These are phyloP conservation scores for Xylota sylvarum DNA, from an alignment of 2,888 invertebrate species.

Conservation along the genomic window DNA sequence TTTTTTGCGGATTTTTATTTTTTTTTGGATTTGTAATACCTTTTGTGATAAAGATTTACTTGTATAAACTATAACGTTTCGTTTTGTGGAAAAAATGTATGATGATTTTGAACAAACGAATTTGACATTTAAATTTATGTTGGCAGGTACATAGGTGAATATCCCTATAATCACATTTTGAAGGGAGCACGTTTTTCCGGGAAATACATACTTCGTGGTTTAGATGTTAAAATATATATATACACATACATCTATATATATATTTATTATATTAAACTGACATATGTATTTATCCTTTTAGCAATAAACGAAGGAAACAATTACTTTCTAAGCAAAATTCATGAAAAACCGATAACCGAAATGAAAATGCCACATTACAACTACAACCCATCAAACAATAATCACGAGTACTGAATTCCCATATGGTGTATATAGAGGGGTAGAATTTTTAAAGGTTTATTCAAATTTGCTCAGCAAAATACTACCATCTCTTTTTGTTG, in stretches of 20 bases:
- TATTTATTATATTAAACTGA: neutral
- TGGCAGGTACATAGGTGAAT: neutral
- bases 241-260: too few species aligned
- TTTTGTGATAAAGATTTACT: neutral
- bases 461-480: slow-evolving; percentile 1
- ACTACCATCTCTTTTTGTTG: slow-evolving; percentile 22
- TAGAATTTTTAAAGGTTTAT: slow-evolving; percentile 13
- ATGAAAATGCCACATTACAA: slow-evolving; percentile 54
- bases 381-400: slow-evolving; percentile 47
- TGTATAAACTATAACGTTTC: neutral
- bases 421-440: slow-evolving; percentile 2
- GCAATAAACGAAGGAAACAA: neutral
- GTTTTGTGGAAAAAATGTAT: slow-evolving; percentile 26
- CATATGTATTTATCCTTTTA: neutral
- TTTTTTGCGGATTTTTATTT: too few species aligned
- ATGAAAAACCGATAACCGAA: slow-evolving; percentile 33
- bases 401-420: slow-evolving; percentile 62
- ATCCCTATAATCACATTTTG: slow-evolving; percentile 31
- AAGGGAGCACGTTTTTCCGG: slow-evolving; percentile 21
- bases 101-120: neutral
- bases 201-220: neutral
- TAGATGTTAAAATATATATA: neutral
- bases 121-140: slow-evolving; percentile 11
- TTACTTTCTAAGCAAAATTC: neutral
- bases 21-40: too few species aligned